These are phyloP conservation scores for Anthophora plumipes DNA, from an alignment of 2,888 invertebrate species.

Conservation along the genomic window DNA sequence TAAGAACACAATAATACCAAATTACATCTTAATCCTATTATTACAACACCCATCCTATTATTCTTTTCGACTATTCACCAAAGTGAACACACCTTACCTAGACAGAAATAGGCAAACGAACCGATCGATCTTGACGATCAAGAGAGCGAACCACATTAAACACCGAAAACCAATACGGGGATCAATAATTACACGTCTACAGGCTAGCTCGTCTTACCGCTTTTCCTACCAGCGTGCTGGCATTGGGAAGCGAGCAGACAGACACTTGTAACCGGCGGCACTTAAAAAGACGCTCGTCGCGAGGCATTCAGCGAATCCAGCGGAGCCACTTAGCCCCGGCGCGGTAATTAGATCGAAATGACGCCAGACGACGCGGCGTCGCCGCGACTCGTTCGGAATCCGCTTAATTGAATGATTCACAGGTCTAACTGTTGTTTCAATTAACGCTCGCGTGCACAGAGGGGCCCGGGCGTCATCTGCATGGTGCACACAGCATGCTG, in stretches of 20 bases:
- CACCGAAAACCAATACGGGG: not conserved
- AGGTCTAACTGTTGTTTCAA: slow-evolving; percentile 59
- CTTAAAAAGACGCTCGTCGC: slow-evolving; percentile 37
- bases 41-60: too few relatives aligned
- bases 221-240: not conserved
- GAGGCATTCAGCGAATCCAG: slow-evolving; percentile 46
- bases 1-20: too few relatives aligned
- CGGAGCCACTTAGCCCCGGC: slow-evolving; percentile 47
- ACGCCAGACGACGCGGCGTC: slow-evolving; percentile 55
- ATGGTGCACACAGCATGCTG: too few relatives aligned
- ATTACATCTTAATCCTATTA: too few relatives aligned
- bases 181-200: slow-evolving; percentile 19
- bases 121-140: not conserved
- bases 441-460: slow-evolving; percentile 46
- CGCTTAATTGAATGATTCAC: slow-evolving; percentile 65
- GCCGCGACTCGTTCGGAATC: slow-evolving; percentile 55
- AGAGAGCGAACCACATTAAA: not conserved
- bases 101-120: too few relatives aligned
- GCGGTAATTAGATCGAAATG: slow-evolving; percentile 59
- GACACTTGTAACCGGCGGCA: slow-evolving; percentile 20
- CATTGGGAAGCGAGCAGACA: slow-evolving; percentile 12
- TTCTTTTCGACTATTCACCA: too few relatives aligned
- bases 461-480: slow-evolving; percentile 37
- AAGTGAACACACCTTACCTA: too few relatives aligned
- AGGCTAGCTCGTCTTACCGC: not conserved